Evolutionary conservation across 2,113 vertebrate genomes (phyloP), one percentile per base, ranked within the genome.

Genomic region (Cygnus buccinator): DNA sequence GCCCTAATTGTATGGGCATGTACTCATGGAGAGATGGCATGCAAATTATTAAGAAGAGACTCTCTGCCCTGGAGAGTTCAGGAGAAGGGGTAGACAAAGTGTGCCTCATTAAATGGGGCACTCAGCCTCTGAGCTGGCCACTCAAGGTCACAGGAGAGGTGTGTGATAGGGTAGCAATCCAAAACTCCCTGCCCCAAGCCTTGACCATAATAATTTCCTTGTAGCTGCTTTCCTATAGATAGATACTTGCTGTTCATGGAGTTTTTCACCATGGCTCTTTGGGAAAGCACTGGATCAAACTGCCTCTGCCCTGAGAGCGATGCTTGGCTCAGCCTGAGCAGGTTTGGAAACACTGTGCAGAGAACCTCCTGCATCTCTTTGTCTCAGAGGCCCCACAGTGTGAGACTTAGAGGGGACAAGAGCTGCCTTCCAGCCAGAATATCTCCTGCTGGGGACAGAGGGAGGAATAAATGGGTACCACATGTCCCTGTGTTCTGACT

Each of bases 401-500:
- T 37, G 52, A 77, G 28, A 50, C 43, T 39, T 62, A n/a, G 0
- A 2, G 35, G 61, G 79, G 57, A 66, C 71, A 61, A 35, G 1
- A 59, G 3, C 46, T 73, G 46, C 58, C 89, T 89, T 89, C 65
- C 43, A 77, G 35, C 23, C 52, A 68, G 46, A n/a, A 37, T 23
- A 31, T 73, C 37, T 82, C 81, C 72, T 73, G 66, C 71, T 68
- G 76, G 37, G 35, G 25, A 35, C 63, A 78, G 33, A 52, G 7
- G 17, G 76, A 72, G 48, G 48, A 71, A 58, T 82, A 89, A 86
- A 82, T 58, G 35, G 62, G 31, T 57, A 58, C 71, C 71, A 92
- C 86, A 61, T 35, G 80, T 62, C 82, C 50, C 59, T 72, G 14
- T 26, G 18, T 46, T 83, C 71, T 54, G 55, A 62, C 31, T 82